phyloP scores from a whole-genome alignment of 2,888 invertebrate genomes.

The Erebia aethiops region DNA sequence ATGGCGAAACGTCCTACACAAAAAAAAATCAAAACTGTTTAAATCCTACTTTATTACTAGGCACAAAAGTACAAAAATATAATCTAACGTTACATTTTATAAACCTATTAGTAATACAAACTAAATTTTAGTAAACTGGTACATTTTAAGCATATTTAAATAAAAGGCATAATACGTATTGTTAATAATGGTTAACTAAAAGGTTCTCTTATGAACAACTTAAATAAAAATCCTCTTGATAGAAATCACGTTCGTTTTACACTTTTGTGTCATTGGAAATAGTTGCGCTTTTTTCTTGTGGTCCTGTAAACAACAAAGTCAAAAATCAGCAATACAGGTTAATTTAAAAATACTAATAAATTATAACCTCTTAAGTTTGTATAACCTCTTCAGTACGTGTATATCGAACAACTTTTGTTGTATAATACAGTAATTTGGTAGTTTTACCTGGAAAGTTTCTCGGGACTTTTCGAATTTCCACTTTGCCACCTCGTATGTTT shows the following conservation, averaged over 20 bases:
- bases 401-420: too few relatives aligned
- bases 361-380: too few relatives aligned
- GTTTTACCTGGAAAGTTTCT: too few relatives aligned
- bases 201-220: constrained; percentile 21
- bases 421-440: too few relatives aligned
- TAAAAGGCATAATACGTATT: constrained; percentile 35
- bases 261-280: constrained; percentile 58
- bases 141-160: constrained; percentile 22
- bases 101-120: not conserved
- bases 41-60: not conserved
- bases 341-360: not conserved
- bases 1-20: too few relatives aligned
- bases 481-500: too few relatives aligned
- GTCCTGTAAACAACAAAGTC: constrained; percentile 57
- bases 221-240: constrained; percentile 18
- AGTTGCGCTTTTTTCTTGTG: constrained; percentile 69
- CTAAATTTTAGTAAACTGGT: not conserved
- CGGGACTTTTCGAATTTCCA: too few relatives aligned
- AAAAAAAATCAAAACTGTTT: too few relatives aligned
- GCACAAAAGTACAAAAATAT: not conserved
- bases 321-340: too few relatives aligned
- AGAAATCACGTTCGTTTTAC: not conserved
- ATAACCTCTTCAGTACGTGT: too few relatives aligned
- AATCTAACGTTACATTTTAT: not conserved
- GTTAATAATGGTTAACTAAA: constrained; percentile 51